Base-by-base conservation (phyloP, 2,113 vertebrate genomes). In the Cinclus mexicanus region DNA sequence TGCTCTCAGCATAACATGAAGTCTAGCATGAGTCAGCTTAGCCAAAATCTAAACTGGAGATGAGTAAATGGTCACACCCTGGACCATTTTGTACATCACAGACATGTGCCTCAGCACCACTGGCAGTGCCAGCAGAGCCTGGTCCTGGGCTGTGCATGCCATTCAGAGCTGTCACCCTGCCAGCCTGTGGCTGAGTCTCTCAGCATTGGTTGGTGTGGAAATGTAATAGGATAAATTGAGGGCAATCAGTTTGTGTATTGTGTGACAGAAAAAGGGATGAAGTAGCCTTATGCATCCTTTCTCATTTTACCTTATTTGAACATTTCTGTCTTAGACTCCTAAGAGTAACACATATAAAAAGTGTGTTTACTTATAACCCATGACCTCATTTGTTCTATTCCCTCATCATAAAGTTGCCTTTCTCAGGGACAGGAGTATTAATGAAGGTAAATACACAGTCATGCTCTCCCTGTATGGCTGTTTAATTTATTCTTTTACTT, bases 341-440 rank as follows among this genome's bases (percentile, higher is more conserved):
- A 47, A 26, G 19, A 74, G 28, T 47, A 81, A 69, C 41, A 21
- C 4, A 6, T 15, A 31, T 6, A 35, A 22, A 86, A 77, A 63
- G 2, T 0, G 0, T 63, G 21, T 74, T 95, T 75, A 53, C 26
- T 93, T 83, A 39, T 35, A 85, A 50, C 22, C 22, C 24, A 1
- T 39, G 33, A n/a, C 42, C 56, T 86, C 10, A 0, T 70, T 83
- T 93, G 65, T 57, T 7, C 42, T 63, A 13, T 14, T 90, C 59
- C 24, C 39, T 18, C 31, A 53, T 63, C 78, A 85, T 83, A 74
- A 90, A 83, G 56, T 63, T 94, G 47, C 39, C 47, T 88, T 79
- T 90, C 55, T 74, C 17, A 37, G 55, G 35, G 74, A 35, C 31
- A 64, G 55, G 42, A 55, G 33, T 19, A 41, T 83, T 86, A 52